Conservation (phyloP, 2,888 invertebrate genomes). For the Eurytoma californica region DNA sequence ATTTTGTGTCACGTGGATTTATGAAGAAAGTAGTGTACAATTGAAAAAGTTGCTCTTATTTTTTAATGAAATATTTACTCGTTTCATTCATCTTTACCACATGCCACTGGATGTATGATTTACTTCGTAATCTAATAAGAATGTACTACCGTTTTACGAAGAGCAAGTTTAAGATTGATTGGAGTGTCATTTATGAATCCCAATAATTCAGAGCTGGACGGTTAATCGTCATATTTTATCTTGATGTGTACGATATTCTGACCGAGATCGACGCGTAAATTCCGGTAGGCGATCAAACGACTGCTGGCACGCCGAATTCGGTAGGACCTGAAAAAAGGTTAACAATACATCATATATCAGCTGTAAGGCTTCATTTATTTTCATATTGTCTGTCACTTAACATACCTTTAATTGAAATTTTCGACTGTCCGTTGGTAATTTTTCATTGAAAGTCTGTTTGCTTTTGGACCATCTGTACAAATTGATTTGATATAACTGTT, state of each 20-base stretch:
- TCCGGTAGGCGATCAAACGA: constrained; percentile 39
- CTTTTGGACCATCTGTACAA: too few relatives aligned
- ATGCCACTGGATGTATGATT: not conserved
- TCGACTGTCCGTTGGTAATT: too few relatives aligned
- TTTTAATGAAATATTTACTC: not conserved
- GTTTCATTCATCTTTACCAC: not conserved
- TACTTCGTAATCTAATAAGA: constrained; percentile 18
- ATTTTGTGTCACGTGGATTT: not conserved
- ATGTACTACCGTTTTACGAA: constrained; percentile 55
- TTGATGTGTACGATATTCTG: not conserved
- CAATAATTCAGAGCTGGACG: constrained; percentile 25
- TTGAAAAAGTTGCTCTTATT: not conserved
- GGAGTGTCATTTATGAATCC: constrained; percentile 37
- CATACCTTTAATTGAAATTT: too few relatives aligned
- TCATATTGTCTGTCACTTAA: not conserved
- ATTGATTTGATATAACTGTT: too few relatives aligned
- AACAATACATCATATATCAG: constrained; percentile 15
- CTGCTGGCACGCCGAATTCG: constrained; percentile 37
- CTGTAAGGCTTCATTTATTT: constrained; percentile 1
- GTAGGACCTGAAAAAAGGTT: constrained; percentile 5
- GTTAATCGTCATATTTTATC: constrained; percentile 36
- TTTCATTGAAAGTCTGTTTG: too few relatives aligned
- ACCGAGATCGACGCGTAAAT: constrained; percentile 44
- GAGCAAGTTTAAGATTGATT: constrained; percentile 38
- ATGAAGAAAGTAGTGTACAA: not conserved